Base-by-base conservation (phyloP, 2,888 invertebrate species). In the Pachliopta kotzebuea region DNA sequence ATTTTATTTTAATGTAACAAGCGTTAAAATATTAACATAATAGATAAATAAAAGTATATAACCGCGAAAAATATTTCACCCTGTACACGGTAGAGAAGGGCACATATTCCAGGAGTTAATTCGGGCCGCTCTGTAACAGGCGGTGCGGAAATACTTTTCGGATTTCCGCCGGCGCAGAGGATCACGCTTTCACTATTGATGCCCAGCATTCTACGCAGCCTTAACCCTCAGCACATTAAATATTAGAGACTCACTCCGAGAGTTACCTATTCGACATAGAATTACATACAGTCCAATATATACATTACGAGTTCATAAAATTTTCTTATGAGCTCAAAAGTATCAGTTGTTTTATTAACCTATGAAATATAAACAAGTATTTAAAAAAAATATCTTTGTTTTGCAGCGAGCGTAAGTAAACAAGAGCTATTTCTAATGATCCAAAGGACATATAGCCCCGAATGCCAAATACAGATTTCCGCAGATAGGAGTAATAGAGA, bases 101-200 rank as follows among this genome's bases (percentile, higher is more conserved):
- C 68, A 69, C 58, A 67, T 66, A 68, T 68, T 62, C 65, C 60
- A 29, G 58, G 37, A 58, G 55, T 63, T 49, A 63, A 63, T 63
- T 54, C 49, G 31, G 31, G 49, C 59, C 21, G 60, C 65, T 71
- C 75, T 75, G 78, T 73, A 76, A 71, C 79, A 79, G 76, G 77
- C 78, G 73, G 70, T 64, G 78, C 79, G 83, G 85, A 85, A 79
- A 84, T 84, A 83, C 80, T 80, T 79, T 83, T 77, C 82, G 86
- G 86, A 86, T 78, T 75, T 86, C 86, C 85, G 83, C 76, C 77
- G 79, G 79, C 79, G 60, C 67, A 69, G 62, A 68, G 68, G 68
- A 66, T 68, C 68, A 68, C 66, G 62, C 67, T 65, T 64, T 68
- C 65, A 63, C 60, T 68, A 69, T 66, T 68, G 67, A 61, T 63